Conservation (phyloP, 2,888 invertebrate genomes). For the Cerceris rybyensis region DNA sequence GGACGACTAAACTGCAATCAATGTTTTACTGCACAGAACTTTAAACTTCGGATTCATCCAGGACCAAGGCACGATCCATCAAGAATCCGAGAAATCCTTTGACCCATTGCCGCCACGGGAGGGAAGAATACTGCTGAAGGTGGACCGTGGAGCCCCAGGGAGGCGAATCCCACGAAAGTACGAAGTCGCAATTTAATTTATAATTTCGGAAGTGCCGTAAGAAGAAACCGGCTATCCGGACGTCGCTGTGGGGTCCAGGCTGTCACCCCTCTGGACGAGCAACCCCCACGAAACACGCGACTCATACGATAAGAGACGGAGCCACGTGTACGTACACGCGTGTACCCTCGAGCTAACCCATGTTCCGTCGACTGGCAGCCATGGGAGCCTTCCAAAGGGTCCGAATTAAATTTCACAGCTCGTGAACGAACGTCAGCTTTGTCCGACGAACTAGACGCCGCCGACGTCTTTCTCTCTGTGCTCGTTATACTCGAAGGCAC, state of each 20-base stretch:
- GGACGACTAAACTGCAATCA: too few relatives aligned
- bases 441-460: constrained; percentile 58
- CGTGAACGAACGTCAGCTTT: constrained; percentile 68
- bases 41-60: too few relatives aligned
- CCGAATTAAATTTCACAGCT: constrained; percentile 78
- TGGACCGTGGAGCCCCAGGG: constrained; percentile 38
- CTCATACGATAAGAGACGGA: constrained; percentile 39
- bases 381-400: constrained; percentile 56
- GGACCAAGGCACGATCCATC: not conserved
- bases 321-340: constrained; percentile 43
- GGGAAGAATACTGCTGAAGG: constrained; percentile 10
- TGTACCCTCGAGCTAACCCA: constrained; percentile 48
- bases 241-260: constrained; percentile 52
- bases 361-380: constrained; percentile 62
- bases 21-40: too few relatives aligned
- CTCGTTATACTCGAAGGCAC: constrained; percentile 34
- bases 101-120: constrained; percentile 1
- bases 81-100: not conserved
- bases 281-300: constrained; percentile 60
- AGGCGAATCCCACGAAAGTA: constrained; percentile 58
- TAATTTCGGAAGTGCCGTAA: constrained; percentile 75
- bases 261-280: constrained; percentile 48
- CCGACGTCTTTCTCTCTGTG: constrained; percentile 55
- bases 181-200: constrained; percentile 74
- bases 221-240: constrained; percentile 63